Percentiles rank a stretch among this genome's conserved stretches.
Evolutionary conservation across 1,140 invertebrate genomes (phyloP).

Genomic region (Nymphalis io): DNA sequence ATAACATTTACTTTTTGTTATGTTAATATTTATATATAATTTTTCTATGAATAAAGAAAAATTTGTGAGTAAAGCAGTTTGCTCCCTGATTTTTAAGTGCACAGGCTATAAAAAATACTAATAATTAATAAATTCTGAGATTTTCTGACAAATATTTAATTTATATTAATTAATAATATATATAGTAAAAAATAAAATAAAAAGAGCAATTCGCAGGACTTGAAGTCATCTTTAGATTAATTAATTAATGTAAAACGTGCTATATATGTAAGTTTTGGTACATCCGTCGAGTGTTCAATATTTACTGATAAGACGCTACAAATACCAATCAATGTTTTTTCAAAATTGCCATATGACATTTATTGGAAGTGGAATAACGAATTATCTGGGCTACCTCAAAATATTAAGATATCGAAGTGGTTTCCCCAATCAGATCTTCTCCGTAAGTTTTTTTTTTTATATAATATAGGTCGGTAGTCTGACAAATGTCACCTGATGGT

Average conservation of each 20-base stretch:
- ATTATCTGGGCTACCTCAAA: slow-evolving; percentile 44
- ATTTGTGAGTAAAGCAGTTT: too few relatives aligned
- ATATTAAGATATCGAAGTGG: slow-evolving; percentile 75
- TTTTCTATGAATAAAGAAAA: too few relatives aligned
- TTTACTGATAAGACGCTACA: slow-evolving; percentile 62
- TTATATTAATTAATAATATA: too few relatives aligned
- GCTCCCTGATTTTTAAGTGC: too few relatives aligned
- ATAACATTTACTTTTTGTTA: too few relatives aligned
- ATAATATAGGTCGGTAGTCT: background rate
- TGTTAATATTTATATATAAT: too few relatives aligned
- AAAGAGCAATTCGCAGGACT: slow-evolving; percentile 33
- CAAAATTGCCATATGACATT: slow-evolving; percentile 32
- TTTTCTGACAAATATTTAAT: too few relatives aligned
- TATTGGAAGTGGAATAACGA: slow-evolving; percentile 24
- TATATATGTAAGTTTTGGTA: slow-evolving; percentile 73
- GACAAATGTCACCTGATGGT: background rate
- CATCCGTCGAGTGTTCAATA: slow-evolving; percentile 39
- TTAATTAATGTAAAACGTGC: slow-evolving; percentile 55
- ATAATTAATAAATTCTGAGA: too few relatives aligned
- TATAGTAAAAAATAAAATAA: background rate
- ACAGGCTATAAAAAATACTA: too few relatives aligned
- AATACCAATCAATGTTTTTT: slow-evolving; percentile 73
- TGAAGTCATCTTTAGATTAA: slow-evolving; percentile 44
- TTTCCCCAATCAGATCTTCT: slow-evolving; percentile 80
- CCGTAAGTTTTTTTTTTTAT: slow-evolving; percentile 50